Base-by-base conservation (phyloP, 2,888 invertebrate species). In the Beris morrisii region DNA sequence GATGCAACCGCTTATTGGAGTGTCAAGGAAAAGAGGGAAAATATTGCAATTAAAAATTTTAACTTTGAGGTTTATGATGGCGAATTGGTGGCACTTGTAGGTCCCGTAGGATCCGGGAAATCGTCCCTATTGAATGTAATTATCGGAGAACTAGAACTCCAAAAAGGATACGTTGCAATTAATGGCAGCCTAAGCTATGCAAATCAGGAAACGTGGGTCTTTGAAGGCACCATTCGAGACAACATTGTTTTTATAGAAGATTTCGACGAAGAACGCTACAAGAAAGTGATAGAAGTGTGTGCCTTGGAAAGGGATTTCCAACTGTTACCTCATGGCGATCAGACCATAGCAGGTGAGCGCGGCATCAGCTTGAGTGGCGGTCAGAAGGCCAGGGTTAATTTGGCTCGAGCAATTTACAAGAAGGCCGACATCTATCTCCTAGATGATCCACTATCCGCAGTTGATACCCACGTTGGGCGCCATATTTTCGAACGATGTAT, bases 221-320 rank as follows among this genome's bases (percentile, higher is more conserved):
- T 90, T 73, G 86, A 79, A 81, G 86, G 89, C 31, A 91, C 92
- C 69, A 89, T 98, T 0, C 84, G 93, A 9, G 95, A 97, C 75
- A 98, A 98, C 79, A 94, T 98, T 70, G 79, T 95, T 2, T 97
- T 98, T 79, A 97, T 96, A 0, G 86, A 82, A 69, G 79, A 80
- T 85, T 74, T 83, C 86, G 69, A 89, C 86, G 87, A 89, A 57
- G 75, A 80, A 5, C 76, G 81, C 4, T 81, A 81, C 67, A 75
- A 77, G 11, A 81, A 81, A 59, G 84, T 88, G 0, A 78, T 87
- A 0, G 82, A 82, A 67, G 85, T 83, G 0, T 88, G 88, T 74
- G 86, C 87, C 2, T 75, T 89, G 65, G 82, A 85, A 71, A 81
- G 82, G 70, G 91, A 92, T 76, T 82, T 92, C 70, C 82, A 84